These are phyloP conservation scores for Drosophila truncata DNA, from an alignment of 1,140 invertebrate genomes.

Conservation along the genomic window DNA sequence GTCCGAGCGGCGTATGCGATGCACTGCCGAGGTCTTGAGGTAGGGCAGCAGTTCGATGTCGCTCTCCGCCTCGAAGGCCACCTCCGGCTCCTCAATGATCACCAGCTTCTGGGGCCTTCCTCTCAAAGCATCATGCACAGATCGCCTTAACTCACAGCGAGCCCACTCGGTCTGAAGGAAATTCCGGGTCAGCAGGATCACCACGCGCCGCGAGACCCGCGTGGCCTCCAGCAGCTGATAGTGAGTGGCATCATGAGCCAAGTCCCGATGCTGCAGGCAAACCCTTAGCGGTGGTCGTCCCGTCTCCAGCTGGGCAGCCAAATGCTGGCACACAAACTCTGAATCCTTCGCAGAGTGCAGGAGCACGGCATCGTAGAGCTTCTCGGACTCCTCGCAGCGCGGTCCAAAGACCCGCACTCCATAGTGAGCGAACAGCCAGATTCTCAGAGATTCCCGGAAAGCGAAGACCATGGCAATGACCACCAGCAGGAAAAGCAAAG, in stretches of 20 bases:
- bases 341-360: slow-evolving; percentile 97
- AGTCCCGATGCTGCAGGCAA: slow-evolving; percentile 94
- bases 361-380: slow-evolving; percentile 96
- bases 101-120: slow-evolving; percentile 93
- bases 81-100: slow-evolving; percentile 92
- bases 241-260: slow-evolving; percentile 88
- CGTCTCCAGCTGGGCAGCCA: slow-evolving; percentile 94
- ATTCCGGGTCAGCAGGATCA: slow-evolving; percentile 92
- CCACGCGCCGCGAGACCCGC: slow-evolving; percentile 92
- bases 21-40: slow-evolving; percentile 93
- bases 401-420: slow-evolving; percentile 91
- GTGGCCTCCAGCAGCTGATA: slow-evolving; percentile 93
- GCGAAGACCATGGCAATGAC: slow-evolving; percentile 92
- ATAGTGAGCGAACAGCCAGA: slow-evolving; percentile 95
- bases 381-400: slow-evolving; percentile 91
- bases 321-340: slow-evolving; percentile 93
- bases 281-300: slow-evolving; percentile 90
- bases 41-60: slow-evolving; percentile 95
- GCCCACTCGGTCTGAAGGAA: slow-evolving; percentile 95
- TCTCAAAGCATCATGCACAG: slow-evolving; percentile 93
- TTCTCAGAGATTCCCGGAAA: slow-evolving; percentile 92
- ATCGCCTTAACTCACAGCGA: slow-evolving; percentile 92
- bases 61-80: slow-evolving; percentile 90
- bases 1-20: slow-evolving; percentile 94
- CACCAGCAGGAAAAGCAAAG: slow-evolving; percentile 89